phyloP scores from a whole-genome alignment of 2,797 vertebrate genomes.

The Ptychobarbus kaznakovi region DNA sequence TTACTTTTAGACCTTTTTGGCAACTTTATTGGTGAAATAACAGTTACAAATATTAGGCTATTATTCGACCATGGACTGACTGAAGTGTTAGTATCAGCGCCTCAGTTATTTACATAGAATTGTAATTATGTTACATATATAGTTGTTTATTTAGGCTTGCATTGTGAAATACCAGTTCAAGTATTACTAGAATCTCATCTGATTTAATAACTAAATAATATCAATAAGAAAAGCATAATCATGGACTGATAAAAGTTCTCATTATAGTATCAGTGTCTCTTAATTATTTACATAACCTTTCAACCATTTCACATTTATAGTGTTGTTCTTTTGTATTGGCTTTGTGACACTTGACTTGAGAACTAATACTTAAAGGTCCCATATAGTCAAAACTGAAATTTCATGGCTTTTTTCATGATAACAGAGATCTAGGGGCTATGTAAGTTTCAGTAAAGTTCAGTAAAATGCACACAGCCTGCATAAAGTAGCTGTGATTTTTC shows the following conservation, averaged over 20 bases:
- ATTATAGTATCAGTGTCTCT: background rate
- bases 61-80: too few relatives aligned
- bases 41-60: background rate
- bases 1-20: background rate
- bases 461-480: too few relatives aligned
- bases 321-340: background rate
- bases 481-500: too few relatives aligned
- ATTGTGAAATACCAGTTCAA: background rate
- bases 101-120: too few relatives aligned
- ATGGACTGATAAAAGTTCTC: background rate
- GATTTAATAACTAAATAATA: background rate
- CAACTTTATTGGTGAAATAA: background rate
- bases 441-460: too few relatives aligned
- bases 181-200: background rate
- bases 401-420: too few relatives aligned
- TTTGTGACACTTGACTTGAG: background rate
- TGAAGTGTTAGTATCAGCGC: background rate
- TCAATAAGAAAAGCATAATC: background rate
- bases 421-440: too few relatives aligned
- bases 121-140: too few relatives aligned
- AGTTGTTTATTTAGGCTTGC: too few relatives aligned
- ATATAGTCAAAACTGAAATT: too few relatives aligned
- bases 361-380: too few relatives aligned
- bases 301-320: background rate
- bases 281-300: background rate